Conservation (phyloP, 2,888 invertebrate genomes). For the Autographa pulchrina region DNA sequence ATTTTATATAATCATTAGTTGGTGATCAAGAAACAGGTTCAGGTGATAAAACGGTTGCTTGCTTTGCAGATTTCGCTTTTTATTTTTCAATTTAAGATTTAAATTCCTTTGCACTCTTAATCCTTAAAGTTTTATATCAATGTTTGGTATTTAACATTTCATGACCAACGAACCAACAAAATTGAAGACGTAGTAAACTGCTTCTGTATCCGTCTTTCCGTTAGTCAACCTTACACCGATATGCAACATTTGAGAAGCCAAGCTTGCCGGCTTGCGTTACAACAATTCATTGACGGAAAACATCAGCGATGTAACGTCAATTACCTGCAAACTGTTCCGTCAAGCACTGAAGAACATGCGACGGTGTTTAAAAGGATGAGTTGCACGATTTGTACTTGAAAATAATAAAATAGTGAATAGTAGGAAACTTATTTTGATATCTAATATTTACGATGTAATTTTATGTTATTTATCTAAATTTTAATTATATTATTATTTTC, state of each 20-base stretch:
- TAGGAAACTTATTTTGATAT: no score
- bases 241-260: neutral
- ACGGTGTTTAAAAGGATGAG: neutral
- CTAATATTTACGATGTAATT: no score
- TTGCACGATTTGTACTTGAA: neutral
- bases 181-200: neutral
- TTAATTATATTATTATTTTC: no score
- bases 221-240: neutral
- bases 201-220: neutral
- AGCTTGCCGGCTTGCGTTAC: constrained; percentile 17
- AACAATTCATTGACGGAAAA: constrained; percentile 5
- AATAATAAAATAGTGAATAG: neutral
- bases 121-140: no score
- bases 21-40: neutral
- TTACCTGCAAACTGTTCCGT: neutral
- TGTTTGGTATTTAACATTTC: no score
- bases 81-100: neutral
- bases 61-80: neutral
- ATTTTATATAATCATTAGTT: neutral
- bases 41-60: neutral
- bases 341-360: neutral
- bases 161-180: neutral
- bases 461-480: no score
- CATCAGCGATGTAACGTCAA: constrained; percentile 1
- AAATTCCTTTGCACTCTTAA: no score